Base-by-base conservation (phyloP, 1,140 invertebrate species). In the Wiebesia pumilae region DNA sequence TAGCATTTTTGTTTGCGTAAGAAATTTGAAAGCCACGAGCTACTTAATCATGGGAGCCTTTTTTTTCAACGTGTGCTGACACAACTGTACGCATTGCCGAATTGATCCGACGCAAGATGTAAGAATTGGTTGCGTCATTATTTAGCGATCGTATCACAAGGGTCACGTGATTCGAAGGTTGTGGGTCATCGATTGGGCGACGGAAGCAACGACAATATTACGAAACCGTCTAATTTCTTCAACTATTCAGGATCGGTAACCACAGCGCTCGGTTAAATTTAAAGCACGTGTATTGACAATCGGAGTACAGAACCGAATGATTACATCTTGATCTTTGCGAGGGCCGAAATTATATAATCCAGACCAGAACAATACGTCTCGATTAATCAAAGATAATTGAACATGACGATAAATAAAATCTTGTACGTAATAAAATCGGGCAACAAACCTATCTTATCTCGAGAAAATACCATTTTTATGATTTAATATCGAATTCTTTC, bases 151-250 rank as follows among this genome's bases (percentile, higher is more conserved):
- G 27, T 82, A 73, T 73, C 33, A 30, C 21, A 10, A 21, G 14
- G 51, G 54, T 75, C 82, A 54, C 51, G 33, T 35, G 40, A 84
- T 84, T 78, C 35, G 75, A 62, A 83, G 69, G 81, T 84, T 81
- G 51, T 35, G 58, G 78, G 84, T 86, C 67, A 81, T 82, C 73
- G 80, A 62, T 86, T 35, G 69, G 0, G 16, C 38, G 40, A 69
- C n/a, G 33, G 54, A n/a, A 62, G 65, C 65, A 81, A 83, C 62
- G 85, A 87, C 85, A 83, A 71, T 80, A 27, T 87, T 79, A 71
- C 81, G 81, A 87, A 87, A 87, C 65, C 62, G 19, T 69, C 81
- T 81, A 83, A 87, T 87, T 87, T 87, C 81, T 83, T 62, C 38
- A 33, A 78, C 81, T 62, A 71, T 84, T 54, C 75, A 54, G 69